Conservation (phyloP, 2,888 invertebrate species). For the Pandemis heparana region DNA sequence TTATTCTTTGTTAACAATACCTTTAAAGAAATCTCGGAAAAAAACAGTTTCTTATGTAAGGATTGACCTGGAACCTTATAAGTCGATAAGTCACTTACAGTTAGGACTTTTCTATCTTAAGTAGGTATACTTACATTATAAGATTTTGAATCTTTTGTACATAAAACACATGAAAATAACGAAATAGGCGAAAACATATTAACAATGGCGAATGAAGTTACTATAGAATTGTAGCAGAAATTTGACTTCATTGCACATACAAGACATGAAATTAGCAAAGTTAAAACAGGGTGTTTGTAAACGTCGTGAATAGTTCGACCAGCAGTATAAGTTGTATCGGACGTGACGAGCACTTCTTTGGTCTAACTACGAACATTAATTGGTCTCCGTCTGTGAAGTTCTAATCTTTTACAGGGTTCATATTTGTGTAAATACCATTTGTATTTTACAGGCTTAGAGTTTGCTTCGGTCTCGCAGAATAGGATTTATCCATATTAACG, state of each 20-base stretch:
- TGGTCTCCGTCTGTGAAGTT: slow-evolving; percentile 37
- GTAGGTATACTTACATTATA: too few species aligned
- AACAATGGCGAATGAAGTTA: too few species aligned
- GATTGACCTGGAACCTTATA: too few species aligned
- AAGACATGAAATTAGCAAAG: neutral
- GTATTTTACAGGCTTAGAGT: neutral
- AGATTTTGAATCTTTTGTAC: too few species aligned
- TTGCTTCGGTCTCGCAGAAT: neutral
- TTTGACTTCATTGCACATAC: neutral
- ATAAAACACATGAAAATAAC: too few species aligned
- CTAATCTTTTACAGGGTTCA: slow-evolving; percentile 22
- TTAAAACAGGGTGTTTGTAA: neutral
- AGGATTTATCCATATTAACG: neutral
- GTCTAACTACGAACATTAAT: slow-evolving; percentile 27
- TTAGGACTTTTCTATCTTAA: too few species aligned
- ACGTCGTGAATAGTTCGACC: slow-evolving; percentile 1
- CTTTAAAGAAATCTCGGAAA: too few species aligned
- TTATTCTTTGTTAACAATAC: too few species aligned
- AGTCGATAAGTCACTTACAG: too few species aligned
- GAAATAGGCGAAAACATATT: too few species aligned
- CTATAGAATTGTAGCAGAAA: too few species aligned
- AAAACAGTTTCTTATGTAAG: too few species aligned
- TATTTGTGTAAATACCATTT: neutral
- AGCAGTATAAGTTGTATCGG: slow-evolving; percentile 21
- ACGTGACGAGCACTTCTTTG: slow-evolving; percentile 38